These are phyloP conservation scores for Leptestheria dahalacensis DNA, from an alignment of 1,140 invertebrate species.

Conservation along the genomic window DNA sequence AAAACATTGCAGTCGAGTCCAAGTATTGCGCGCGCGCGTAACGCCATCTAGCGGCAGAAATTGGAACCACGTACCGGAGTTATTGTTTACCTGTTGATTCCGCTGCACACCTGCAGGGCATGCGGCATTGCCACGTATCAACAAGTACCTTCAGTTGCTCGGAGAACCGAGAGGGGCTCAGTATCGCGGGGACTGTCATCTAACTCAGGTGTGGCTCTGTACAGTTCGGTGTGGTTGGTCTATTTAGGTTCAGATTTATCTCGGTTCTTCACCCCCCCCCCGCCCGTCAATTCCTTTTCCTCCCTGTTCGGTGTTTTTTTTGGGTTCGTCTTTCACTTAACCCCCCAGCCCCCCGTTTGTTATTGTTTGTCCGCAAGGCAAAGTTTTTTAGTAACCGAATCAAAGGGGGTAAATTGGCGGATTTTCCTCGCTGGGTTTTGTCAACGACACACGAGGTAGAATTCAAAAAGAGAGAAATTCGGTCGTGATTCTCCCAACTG, in stretches of 20 bases:
- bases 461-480: too few relatives aligned
- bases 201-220: conserved; percentile 13
- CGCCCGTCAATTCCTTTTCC: too few relatives aligned
- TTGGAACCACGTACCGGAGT: neutral
- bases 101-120: neutral
- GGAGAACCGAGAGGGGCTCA: neutral
- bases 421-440: too few relatives aligned
- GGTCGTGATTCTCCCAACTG: too few relatives aligned
- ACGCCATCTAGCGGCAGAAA: neutral
- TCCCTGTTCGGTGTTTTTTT: too few relatives aligned
- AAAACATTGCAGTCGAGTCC: too few relatives aligned
- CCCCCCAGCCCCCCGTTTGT: too few relatives aligned
- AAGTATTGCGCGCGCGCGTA: too few relatives aligned
- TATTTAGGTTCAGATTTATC: neutral
- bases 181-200: conserved; percentile 10
- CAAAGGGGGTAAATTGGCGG: too few relatives aligned
- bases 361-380: too few relatives aligned
- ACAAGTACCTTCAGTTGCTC: neutral
- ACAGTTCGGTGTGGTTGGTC: neutral
- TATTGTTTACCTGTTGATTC: neutral
- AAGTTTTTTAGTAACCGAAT: too few relatives aligned
- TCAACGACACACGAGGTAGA: too few relatives aligned
- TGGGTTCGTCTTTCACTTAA: neutral
- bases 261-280: neutral
- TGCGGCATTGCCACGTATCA: neutral